Base-by-base conservation (phyloP, 1,140 invertebrate genomes). In the Euura saliciscinereae region DNA sequence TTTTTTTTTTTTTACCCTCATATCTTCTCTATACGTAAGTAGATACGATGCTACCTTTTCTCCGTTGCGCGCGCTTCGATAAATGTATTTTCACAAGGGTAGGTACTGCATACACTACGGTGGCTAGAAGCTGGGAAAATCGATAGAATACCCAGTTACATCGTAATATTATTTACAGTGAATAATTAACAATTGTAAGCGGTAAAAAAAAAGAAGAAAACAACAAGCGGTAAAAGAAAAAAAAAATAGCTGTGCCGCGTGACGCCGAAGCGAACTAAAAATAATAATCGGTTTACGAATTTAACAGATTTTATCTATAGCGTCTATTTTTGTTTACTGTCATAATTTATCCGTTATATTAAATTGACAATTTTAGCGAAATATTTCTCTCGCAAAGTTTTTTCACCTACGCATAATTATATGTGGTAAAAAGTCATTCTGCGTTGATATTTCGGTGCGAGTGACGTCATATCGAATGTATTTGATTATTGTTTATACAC, bases 61-160 rank as follows among this genome's bases (percentile, higher is more conserved):
- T 59, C 51, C 3, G 51, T 59, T 59, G 51, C 51, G 45, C 28
- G 8, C 69, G 45, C 28, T 42, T 70, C 59, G 4, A 51, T 11
- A 43, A 70, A 51, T 11, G 45, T 70, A 59, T 45, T 59, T 45
- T 70, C 28, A 45, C 59, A 51, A 45, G 45, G 59, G 59, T 70
- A 70, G 51, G 51, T 59, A 11, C 51, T 11, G 51, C 28, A 28
- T 28, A 28, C 28, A 28, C 28, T 28, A 28, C 28, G 28, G 28
- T 28, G 28, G 51, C 8, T 59, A 59, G 51, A 59, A 59, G 51
- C 51, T 59, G 51, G 3, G 51, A 59, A 59, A 59, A 59, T 59
- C 51, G 51, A 59, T 59, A 59, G 51, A 28, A 59, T 59, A 59
- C 51, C 51, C 28, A 59, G 28, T n/a, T 59, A 59, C 51, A 59